phyloP scores from a whole-genome alignment of 2,888 invertebrate genomes.

The Acrocera orbiculus region DNA sequence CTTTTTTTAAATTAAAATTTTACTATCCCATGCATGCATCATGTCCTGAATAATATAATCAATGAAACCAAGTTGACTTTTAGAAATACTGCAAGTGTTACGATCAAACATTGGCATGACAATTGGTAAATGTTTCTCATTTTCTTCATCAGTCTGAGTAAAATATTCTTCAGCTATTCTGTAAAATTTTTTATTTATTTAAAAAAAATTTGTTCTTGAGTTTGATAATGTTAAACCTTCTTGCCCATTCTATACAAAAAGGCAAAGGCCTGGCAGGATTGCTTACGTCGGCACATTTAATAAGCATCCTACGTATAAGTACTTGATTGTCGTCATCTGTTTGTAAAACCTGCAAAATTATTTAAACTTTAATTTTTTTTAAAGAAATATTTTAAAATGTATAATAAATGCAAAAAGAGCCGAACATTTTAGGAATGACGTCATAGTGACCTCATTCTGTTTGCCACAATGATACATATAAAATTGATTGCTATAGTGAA shows the following conservation, averaged over 20 bases:
- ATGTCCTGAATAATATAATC: constrained; percentile 96
- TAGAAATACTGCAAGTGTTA: constrained; percentile 84
- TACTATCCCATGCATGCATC: constrained; percentile 94
- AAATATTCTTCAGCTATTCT: constrained; percentile 97
- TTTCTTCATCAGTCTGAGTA: constrained; percentile 94
- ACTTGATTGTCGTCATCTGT: constrained; percentile 55
- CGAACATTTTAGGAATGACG: too few relatives aligned
- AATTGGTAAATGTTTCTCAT: constrained; percentile 69
- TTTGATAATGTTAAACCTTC: too few relatives aligned
- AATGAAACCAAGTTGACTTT: constrained; percentile 93
- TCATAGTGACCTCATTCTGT: too few relatives aligned
- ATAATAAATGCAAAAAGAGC: too few relatives aligned
- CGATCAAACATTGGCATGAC: constrained; percentile 99
- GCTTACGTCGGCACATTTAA: constrained; percentile 95
- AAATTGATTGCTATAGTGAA: too few relatives aligned
- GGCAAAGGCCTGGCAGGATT: constrained; percentile 83
- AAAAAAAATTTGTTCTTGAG: neutral
- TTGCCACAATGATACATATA: too few relatives aligned
- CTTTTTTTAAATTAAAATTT: constrained; percentile 11
- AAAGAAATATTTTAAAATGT: too few relatives aligned
- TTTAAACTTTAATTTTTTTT: neutral
- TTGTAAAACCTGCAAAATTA: constrained; percentile 22
- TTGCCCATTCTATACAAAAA: constrained; percentile 81
- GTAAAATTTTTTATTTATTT: constrained; percentile 33
- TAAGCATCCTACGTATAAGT: constrained; percentile 86